Base-by-base conservation (phyloP, 2,113 vertebrate species). In the Perca fluviatilis region DNA sequence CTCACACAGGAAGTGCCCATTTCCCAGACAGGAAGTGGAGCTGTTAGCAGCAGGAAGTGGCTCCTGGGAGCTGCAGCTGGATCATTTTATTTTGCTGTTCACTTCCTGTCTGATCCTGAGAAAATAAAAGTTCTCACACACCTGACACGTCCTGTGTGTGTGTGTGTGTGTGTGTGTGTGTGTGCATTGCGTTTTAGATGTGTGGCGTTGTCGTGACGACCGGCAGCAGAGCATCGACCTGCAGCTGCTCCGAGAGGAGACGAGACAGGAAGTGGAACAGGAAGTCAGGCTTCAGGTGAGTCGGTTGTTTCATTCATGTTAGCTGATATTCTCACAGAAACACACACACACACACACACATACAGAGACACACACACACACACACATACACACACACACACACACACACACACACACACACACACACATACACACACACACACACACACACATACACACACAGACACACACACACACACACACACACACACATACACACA, bases 1-100 rank as follows among this genome's bases (percentile, higher is more conserved):
- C 46, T 33, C 25, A 30, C 11, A 21, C 25, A 51, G 65, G 65
- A 68, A 51, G 10, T 19, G 1, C 64, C 27, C 46, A 50, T 30
- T 50, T 67, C 21, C 15, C 46, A 12, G 8, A 27, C 18, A 81
- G 70, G 79, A 81, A 81, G 62, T 46, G 19, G 33, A 56, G 4
- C 23, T 6, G 25, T 30, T 23, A 2, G n/a, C 43, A 66, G 23
- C n/a, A 18, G 62, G 50, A 65, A 79, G 57, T 64, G 43, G 18
- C 58, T 60, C 56, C 57, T 30, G 57, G 57, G 57, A 58, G 56
- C 56, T 74, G 79, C 62, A 74, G 53, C 79, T 67, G 79, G 54
- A 60, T 18, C 40, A 58, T 3, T 13, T 64, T 7, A 13, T 63
- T n/a, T 19, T 62, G 11, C n/a, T 25, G 5, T 5, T n/a, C 6